A percentile compares a stretch with the other conserved stretches of the same genome.
Conservation (phyloP, 2,113 vertebrate genomes). For the Carassius auratus region DNA sequence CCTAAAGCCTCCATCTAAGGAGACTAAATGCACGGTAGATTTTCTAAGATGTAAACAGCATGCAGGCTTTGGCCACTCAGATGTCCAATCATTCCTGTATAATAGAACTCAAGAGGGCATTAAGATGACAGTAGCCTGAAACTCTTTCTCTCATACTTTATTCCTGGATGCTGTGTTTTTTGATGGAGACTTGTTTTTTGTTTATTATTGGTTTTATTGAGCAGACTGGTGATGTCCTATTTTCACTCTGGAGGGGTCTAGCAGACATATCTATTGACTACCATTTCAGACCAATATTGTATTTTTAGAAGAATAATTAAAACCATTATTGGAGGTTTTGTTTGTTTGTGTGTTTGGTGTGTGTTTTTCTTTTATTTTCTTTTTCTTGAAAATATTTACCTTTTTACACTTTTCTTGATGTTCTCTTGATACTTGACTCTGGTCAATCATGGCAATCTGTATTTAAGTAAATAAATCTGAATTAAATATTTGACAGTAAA, state of each 20-base stretch:
- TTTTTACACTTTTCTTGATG: no score
- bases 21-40: not conserved
- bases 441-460: no score
- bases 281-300: not conserved
- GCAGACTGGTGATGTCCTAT: not conserved
- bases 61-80: not conserved
- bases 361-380: no score
- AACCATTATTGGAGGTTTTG: not conserved
- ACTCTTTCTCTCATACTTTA: not conserved
- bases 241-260: not conserved
- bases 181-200: not conserved
- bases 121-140: not conserved
- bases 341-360: no score
- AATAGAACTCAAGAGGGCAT: not conserved
- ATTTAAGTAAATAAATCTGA: no score
- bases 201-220: not conserved
- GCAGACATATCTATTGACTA: not conserved
- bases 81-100: constrained; percentile 7
- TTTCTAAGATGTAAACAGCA: constrained; percentile 3
- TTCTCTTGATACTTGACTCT: no score
- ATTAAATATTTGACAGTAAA: not conserved
- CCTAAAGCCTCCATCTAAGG: not conserved
- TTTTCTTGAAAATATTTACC: no score
- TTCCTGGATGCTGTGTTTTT: not conserved
- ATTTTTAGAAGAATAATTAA: not conserved